These are phyloP conservation scores for Apamea anceps DNA, from an alignment of 2,888 invertebrate species.

Conservation along the genomic window DNA sequence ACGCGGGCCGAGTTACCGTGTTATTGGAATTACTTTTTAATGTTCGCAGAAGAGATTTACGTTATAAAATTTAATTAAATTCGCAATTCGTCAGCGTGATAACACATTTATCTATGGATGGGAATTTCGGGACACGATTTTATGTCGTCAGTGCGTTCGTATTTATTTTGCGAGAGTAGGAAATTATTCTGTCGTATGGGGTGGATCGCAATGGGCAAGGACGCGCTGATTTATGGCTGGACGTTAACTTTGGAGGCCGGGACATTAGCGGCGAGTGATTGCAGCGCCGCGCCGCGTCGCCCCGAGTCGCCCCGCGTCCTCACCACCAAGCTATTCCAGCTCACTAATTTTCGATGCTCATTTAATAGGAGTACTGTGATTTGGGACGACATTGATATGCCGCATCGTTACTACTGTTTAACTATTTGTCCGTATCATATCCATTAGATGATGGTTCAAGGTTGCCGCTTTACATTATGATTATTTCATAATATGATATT, in stretches of 20 bases:
- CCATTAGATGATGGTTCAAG: constrained; percentile 2
- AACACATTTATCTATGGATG: constrained; percentile 66
- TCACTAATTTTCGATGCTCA: constrained; percentile 58
- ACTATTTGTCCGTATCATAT: constrained; percentile 30
- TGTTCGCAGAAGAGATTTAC: constrained; percentile 74
- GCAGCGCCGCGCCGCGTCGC: constrained; percentile 45
- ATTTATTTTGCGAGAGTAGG: constrained; percentile 71
- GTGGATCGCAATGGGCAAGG: constrained; percentile 73
- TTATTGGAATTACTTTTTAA: constrained; percentile 76
- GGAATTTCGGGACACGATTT: constrained; percentile 67
- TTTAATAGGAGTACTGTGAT: constrained; percentile 49
- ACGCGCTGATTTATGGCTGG: constrained; percentile 78
- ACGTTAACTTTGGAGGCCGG: constrained; percentile 76
- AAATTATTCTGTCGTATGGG: constrained; percentile 75
- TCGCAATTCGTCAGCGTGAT: constrained; percentile 69
- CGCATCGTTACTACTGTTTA: constrained; percentile 19
- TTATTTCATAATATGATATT: neutral
- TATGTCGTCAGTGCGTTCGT: constrained; percentile 70
- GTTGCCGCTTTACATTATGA: neutral
- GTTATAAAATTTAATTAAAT: constrained; percentile 79
- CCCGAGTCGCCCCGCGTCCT: constrained; percentile 8
- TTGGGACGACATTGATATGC: constrained; percentile 35
- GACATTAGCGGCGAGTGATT: constrained; percentile 78
- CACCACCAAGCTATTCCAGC: constrained; percentile 20
- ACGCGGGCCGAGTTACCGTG: constrained; percentile 63